Percentiles rank a stretch among this genome's conserved stretches.
These are phyloP conservation scores for Aelia acuminata DNA, from an alignment of 2,888 invertebrate species.

Conservation along the genomic window DNA sequence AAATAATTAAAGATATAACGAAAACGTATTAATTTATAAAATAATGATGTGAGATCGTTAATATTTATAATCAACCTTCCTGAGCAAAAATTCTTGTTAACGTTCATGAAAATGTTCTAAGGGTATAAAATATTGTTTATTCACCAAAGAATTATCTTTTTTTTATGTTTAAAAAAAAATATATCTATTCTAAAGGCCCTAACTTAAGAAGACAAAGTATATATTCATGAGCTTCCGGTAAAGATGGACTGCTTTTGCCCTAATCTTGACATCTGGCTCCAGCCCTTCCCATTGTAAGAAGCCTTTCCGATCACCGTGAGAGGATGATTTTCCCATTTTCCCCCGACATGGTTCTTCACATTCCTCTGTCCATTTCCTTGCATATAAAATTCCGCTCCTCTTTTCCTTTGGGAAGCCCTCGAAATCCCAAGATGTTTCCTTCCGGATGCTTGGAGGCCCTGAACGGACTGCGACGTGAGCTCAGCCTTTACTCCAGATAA, in stretches of 20 bases:
- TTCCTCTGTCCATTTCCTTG: not conserved
- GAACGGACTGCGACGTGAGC: not conserved
- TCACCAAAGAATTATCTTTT: no score
- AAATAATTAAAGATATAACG: no score
- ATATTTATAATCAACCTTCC: no score
- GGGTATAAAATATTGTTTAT: no score
- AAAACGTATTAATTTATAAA: no score
- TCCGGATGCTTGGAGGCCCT: not conserved
- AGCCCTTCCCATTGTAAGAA: not conserved
- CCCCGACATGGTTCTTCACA: not conserved
- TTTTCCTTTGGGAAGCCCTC: not conserved
- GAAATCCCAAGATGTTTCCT: not conserved
- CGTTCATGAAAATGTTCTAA: no score
- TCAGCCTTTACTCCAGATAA: not conserved
- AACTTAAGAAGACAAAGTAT: no score
- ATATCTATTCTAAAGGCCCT: no score
- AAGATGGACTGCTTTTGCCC: not conserved
- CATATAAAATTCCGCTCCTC: not conserved
- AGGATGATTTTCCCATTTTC: constrained; percentile 7
- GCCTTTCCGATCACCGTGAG: not conserved
- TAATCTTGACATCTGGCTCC: not conserved
- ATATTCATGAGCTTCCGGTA: not conserved
- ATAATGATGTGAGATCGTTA: no score
- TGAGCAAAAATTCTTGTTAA: no score
- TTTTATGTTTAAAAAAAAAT: no score